phyloP scores from a whole-genome alignment of 2,888 invertebrate species.

The Eueremaeus valkanovi region DNA sequence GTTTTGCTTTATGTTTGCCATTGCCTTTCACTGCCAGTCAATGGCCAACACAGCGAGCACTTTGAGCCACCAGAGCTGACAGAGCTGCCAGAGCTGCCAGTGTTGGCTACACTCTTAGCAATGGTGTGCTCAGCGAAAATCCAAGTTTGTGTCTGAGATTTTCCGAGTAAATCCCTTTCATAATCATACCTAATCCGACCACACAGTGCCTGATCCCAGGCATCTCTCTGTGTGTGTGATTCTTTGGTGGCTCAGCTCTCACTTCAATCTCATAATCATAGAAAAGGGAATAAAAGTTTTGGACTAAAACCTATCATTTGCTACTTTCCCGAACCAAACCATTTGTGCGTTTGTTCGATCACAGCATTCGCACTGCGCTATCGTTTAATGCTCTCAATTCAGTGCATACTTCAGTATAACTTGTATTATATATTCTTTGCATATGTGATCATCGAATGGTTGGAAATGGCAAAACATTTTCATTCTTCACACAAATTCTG shows the following conservation, averaged over 20 bases:
- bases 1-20: constrained; percentile 12
- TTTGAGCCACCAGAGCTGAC: no score
- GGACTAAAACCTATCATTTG: not conserved
- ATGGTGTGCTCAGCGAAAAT: constrained; percentile 14
- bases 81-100: no score
- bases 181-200: constrained; percentile 40
- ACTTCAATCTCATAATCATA: constrained; percentile 17
- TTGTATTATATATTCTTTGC: not conserved
- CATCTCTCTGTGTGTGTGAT: not conserved
- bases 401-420: not conserved
- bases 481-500: not conserved
- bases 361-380: no score
- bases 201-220: constrained; percentile 12
- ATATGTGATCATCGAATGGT: not conserved
- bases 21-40: not conserved
- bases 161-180: constrained; percentile 35
- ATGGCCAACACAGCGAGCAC: not conserved
- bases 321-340: not conserved
- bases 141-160: constrained; percentile 40
- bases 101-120: no score
- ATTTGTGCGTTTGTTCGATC: not conserved
- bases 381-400: constrained; percentile 2
- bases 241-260: not conserved
- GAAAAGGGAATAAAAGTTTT: not conserved
- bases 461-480: not conserved